phyloP scores from a whole-genome alignment of 2,888 invertebrate genomes.

The Drosophila affinis region DNA sequence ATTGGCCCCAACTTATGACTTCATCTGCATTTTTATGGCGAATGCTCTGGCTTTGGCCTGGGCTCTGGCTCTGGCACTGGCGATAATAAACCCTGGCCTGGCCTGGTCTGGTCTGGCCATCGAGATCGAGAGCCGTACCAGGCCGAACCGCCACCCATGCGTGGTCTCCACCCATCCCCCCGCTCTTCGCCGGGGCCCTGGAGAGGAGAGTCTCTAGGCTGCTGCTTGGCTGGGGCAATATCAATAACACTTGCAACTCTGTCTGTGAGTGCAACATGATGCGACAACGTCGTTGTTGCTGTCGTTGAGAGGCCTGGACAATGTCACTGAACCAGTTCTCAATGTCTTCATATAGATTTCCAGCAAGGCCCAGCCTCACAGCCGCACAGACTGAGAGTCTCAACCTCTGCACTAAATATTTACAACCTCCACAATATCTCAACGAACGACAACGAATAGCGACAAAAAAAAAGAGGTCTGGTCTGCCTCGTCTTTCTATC shows the following conservation, averaged over 20 bases:
- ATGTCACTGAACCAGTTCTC: conserved; percentile 81
- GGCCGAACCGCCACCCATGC: conserved; percentile 73
- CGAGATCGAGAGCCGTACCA: conserved; percentile 23
- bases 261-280: conserved; percentile 72
- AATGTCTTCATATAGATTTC: conserved; percentile 78
- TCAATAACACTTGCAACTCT: conserved; percentile 79
- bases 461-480: conserved; percentile 25
- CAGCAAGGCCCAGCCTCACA: conserved; percentile 9
- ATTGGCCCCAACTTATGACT: conserved; percentile 71
- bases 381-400: conserved; percentile 26
- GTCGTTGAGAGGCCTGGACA: conserved; percentile 54
- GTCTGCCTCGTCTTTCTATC: conserved; percentile 45
- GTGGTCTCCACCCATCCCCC: conserved; percentile 54
- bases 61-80: conserved; percentile 23
- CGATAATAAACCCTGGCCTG: conserved; percentile 69
- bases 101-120: conserved; percentile 24
- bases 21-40: conserved; percentile 75
- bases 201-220: neutral
- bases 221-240: conserved; percentile 59
- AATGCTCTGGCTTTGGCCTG: conserved; percentile 40
- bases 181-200: conserved; percentile 6
- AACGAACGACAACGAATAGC: conserved; percentile 59
- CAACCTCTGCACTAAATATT: conserved; percentile 80
- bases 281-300: conserved; percentile 59
- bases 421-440: conserved; percentile 81